Conservation (phyloP, 2,113 vertebrate genomes). For the Phrynocephalus versicolor region DNA sequence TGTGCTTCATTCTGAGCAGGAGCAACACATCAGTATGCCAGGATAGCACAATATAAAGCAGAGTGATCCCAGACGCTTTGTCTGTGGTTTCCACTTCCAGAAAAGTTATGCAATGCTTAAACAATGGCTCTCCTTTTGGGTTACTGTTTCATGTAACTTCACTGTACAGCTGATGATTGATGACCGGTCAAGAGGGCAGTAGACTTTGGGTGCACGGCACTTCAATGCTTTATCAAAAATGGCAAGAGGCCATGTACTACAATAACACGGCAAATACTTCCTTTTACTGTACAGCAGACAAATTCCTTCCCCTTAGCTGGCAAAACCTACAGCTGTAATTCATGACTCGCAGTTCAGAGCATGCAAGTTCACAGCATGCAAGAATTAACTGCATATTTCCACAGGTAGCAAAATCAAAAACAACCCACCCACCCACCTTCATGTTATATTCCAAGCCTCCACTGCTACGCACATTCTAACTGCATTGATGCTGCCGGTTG, state of each 20-base stretch:
- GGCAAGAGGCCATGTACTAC: constrained; percentile 76
- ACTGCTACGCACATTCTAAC: constrained; percentile 41
- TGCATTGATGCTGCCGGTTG: constrained; percentile 29
- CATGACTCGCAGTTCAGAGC: constrained; percentile 36
- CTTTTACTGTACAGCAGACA: constrained; percentile 70
- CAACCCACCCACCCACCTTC: constrained; percentile 13
- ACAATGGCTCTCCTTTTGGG: constrained; percentile 66
- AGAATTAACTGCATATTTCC: not conserved
- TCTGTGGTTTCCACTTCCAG: constrained; percentile 69
- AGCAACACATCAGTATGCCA: constrained; percentile 9
- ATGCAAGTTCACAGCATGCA: constrained; percentile 16
- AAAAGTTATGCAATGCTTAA: constrained; percentile 58
- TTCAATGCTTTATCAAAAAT: constrained; percentile 75
- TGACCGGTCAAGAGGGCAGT: constrained; percentile 76
- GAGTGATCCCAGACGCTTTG: constrained; percentile 47
- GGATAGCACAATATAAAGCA: constrained; percentile 43
- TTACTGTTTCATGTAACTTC: constrained; percentile 64
- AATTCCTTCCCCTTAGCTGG: constrained; percentile 75
- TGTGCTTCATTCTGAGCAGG: not conserved
- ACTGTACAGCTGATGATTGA: constrained; percentile 66
- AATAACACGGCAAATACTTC: constrained; percentile 77
- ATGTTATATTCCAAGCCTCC: constrained; percentile 38
- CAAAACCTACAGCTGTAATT: constrained; percentile 55
- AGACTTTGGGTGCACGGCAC: constrained; percentile 77
- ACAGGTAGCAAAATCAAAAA: constrained; percentile 14